Base-by-base conservation (phyloP, 1,140 invertebrate genomes). In the Anastrepha ludens region DNA sequence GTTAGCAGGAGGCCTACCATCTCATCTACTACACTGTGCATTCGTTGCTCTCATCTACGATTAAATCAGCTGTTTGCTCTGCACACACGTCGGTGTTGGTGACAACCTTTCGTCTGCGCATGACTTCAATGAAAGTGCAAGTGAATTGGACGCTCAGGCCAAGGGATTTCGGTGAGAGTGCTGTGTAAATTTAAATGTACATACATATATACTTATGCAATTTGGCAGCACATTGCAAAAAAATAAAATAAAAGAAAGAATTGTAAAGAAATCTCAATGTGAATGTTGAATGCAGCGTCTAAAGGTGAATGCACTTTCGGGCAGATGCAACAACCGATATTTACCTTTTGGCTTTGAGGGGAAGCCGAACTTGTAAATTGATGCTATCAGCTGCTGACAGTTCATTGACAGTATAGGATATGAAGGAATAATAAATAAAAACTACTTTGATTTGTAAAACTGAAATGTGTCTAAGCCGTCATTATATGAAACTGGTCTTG, bases 221-320 rank as follows among this genome's bases (percentile, higher is more conserved):
- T 55, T 47, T 74, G 41, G 67, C 67, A 74, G 67, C 41, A 67
- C 4, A 55, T 55, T 55, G 44, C 67, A 74, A 15, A 44, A 39
- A 41, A 41, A 13, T 20, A 67, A 67, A 58, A 58, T 8, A 67
- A 39, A 15, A 41, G 13, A 6, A 41, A 11, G 0, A 67, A 29
- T 67, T 39, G 29, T 67, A 17, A 1, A 17, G 6, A 44, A 74
- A 47, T 44, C 11, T 13, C 67, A 74, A 17, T 74, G 39, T 47
- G 41, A 17, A 41, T 74, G 41, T 44, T 74, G 67, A 13, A 44
- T 55, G 65, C 67, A 74, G 41, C 67, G 60, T 4, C 7, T 64
- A 58, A 88, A 90, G 90, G 89, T 91, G 90, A 91, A 91, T 91
- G 90, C 90, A 91, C 90, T 89, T 88, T 90, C 58, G 17, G 50